Evolutionary conservation across 2,888 invertebrate genomes (phyloP), one percentile per base, ranked within the genome.

Genomic region (Leptinotarsa juncta): DNA sequence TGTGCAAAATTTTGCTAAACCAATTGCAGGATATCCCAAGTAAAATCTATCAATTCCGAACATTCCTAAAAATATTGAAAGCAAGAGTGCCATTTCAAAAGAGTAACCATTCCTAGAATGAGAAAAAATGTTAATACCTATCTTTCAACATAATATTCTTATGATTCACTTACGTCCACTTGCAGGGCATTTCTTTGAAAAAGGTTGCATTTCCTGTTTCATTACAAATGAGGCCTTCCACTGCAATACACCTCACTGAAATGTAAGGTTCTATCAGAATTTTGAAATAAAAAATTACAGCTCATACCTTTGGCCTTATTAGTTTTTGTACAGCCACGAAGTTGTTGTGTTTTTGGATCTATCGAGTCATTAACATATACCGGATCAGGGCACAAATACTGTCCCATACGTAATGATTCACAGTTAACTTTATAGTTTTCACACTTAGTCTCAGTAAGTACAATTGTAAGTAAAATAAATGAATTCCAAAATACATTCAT

Each of bases 1-100:
- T 0, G 99, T 98, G 85, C 97, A 97, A 78, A 99, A 91, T 88
- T 99, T 99, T 42, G 98, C 92, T 77, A 98, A 88, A 0, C 98
- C 99, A 80, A 99, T 92, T 1, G 97, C 98, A 70, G 97, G 97
- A 87, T 99, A 99, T 48, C 99, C 99, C n/a, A 99, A 90, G 86
- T 99, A 99, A 88, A 99, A 98, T 76, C 99, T 90, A 87, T 99
- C 99, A 32, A 96, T 91, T 20, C 99, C 99, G 89, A 99, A 97
- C 96, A 98, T 97, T 48, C 99, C 99, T 73, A 99, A 90, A 87
- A 99, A 99, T 68, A 99, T 95, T 0, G 99, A 99, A 4, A 99
- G 90, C 51, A 99, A 88, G 65, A 99, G 89, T 0, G 99, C 94
- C 71, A 96, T 96, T 86, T 98, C 97, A 85, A 97, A 94, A 3